phyloP scores from a whole-genome alignment of 1,140 invertebrate genomes.

The Pseudomyrmex gracilis region DNA sequence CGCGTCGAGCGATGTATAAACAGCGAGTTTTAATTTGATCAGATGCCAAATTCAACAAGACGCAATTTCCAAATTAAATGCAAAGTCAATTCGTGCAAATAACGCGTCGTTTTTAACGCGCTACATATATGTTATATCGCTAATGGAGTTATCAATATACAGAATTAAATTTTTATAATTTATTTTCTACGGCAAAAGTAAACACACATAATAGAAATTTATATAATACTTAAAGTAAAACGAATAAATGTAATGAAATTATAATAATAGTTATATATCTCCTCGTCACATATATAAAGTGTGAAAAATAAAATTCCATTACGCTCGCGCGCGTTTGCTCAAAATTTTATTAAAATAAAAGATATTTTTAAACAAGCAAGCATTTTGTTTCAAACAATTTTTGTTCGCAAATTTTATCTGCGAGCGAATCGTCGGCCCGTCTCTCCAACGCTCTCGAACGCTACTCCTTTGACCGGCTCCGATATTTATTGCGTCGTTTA shows the following conservation, averaged over 20 bases:
- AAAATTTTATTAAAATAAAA: background rate
- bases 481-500: conserved; percentile 59
- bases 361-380: background rate
- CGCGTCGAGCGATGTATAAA: background rate
- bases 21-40: background rate
- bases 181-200: too few relatives aligned
- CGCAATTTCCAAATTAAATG: background rate
- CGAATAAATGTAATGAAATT: too few relatives aligned
- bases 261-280: too few relatives aligned
- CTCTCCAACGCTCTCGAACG: background rate
- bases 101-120: background rate
- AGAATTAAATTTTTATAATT: background rate
- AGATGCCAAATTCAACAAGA: background rate
- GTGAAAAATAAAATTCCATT: conserved; percentile 3
- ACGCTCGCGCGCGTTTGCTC: too few relatives aligned
- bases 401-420: too few relatives aligned
- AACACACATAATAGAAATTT: too few relatives aligned
- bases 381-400: too few relatives aligned
- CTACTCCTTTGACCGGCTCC: conserved; percentile 35
- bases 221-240: too few relatives aligned
- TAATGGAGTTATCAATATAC: background rate
- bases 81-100: background rate
- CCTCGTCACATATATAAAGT: background rate
- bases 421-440: background rate
- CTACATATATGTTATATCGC: background rate